These are phyloP conservation scores for Tachina lurida DNA, from an alignment of 2,888 invertebrate genomes.

Conservation along the genomic window DNA sequence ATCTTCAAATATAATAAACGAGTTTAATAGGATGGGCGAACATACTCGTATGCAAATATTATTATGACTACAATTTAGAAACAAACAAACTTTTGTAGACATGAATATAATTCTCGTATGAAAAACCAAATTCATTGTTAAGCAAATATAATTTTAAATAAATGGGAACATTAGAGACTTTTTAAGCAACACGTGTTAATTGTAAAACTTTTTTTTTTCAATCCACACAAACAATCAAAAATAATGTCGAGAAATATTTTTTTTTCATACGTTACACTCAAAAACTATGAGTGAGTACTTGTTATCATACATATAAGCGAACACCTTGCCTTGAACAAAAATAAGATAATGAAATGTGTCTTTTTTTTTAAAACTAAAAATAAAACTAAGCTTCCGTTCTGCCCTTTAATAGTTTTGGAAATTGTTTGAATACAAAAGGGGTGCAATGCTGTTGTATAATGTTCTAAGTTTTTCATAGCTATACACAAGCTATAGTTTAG, in stretches of 20 bases:
- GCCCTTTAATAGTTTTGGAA: constrained; percentile 8
- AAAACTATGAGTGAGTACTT: constrained; percentile 8
- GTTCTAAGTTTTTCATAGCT: constrained; percentile 44
- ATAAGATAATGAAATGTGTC: constrained; percentile 24
- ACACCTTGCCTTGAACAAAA: constrained; percentile 53
- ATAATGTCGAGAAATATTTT: constrained; percentile 11
- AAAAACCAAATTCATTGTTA: constrained; percentile 25
- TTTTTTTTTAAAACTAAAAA: constrained; percentile 14
- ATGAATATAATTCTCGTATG: constrained; percentile 16
- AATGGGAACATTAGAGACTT: not conserved
- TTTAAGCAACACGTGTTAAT: constrained; percentile 50
- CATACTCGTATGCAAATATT: constrained; percentile 58
- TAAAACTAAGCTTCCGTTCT: constrained; percentile 48
- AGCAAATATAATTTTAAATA: constrained; percentile 1
- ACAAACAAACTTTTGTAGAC: not conserved
- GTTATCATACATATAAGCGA: not conserved
- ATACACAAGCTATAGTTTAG: constrained; percentile 36
- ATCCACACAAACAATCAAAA: not conserved
- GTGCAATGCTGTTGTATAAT: constrained; percentile 5
- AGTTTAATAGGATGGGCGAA: constrained; percentile 16
- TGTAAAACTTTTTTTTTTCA: not conserved
- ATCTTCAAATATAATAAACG: constrained; percentile 24
- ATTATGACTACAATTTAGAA: constrained; percentile 10
- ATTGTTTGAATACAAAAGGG: constrained; percentile 28
- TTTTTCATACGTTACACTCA: not conserved